Base-by-base conservation (phyloP, 1,140 invertebrate species). In the Solen grandis region DNA sequence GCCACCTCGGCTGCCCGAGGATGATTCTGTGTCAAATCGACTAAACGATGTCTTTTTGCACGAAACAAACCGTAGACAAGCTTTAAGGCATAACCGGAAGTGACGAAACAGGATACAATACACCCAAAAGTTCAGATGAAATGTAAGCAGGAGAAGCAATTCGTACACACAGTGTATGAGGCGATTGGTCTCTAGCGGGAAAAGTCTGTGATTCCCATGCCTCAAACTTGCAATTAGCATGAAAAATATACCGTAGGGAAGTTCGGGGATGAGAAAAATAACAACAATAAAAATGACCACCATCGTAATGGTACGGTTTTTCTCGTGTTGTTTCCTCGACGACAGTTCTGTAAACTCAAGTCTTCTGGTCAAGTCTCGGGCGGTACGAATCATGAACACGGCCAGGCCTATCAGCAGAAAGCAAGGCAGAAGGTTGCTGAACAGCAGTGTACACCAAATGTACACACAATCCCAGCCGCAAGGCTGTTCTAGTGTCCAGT, bases 51-150 rank as follows among this genome's bases (percentile, higher is more conserved):
- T 46, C 0, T n/a, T 5, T 29, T 54, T 41, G 52, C 75, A 77
- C 8, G 52, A 55, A 8, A 46, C 35, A 3, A 68, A 27, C 14
- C 38, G 38, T 2, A 77, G 25, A 16, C 57, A 4, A 0, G 16
- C 52, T 57, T 77, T 77, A 5, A 77, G 31, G 35, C 50, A 36
- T 1, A 3, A 8, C 0, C 75, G 46, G 52, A 77, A 66, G 35
- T 46, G 46, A 16, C 46, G 41, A 4, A 68, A 65, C 63, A 77
- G 66, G 0, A 68, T n/a, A 35, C 62, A 55, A 36, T 77, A 77
- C n/a, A 77, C 75, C 75, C 75, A 77, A 36, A 77, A 77, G 50
- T 77, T 77, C n/a, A 66, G 63, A 77, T 77, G 75, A 59, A 77
- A 77, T 46, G 62, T 77, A 2, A 77, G 4, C 2, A 77, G 5